Evolutionary conservation across 2,888 invertebrate species (phyloP), one percentile per base, ranked within the genome.

Genomic region (Neoaliturus tenellus): DNA sequence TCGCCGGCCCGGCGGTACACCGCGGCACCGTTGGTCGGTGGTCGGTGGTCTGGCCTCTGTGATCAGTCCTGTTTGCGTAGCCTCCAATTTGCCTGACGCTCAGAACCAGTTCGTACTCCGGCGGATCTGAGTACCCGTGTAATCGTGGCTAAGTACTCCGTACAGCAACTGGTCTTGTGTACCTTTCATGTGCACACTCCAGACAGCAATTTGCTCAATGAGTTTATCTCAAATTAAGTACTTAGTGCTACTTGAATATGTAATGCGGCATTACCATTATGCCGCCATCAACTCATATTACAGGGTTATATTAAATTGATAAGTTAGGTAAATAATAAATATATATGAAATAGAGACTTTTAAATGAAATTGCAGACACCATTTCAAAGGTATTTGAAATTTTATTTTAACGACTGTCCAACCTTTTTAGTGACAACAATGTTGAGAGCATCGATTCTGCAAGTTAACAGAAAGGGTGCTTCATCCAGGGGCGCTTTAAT

Each of bases 1-100:
- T 10, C 28, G 3, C 62, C 17, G 62, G 4, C 31, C 12, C 10
- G 23, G n/a, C 17, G 62, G 28, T 31, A 62, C 51, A 20, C 14
- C 23, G 17, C 14, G 28, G 28, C 62, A 28, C 14, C 62, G 12
- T 14, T 28, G 1, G 28, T 31, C 62, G 62, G 28, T 14, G 31
- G 62, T 23, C 62, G 3, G 62, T 14, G n/a, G n/a, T n/a, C n/a
- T n/a, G n/a, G n/a, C n/a, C n/a, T 31, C 31, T 62, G 62, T 62
- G 28, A 62, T 62, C 31, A 28, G 25, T 48, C 48, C 55, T 55
- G 55, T 55, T 55, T 55, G 28, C 25, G 14, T 4, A 62, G 31
- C 62, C 62, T 31, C 62, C 31, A 62, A 62, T 62, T 62, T 62
- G 62, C 62, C 62, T 62, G 28, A 62, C 62, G 62, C 31, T 55